Percentiles rank a stretch among this genome's conserved stretches.
These are phyloP conservation scores for Masnerella sp. DNA, from an alignment of 2,888 invertebrate genomes.

Conservation along the genomic window DNA sequence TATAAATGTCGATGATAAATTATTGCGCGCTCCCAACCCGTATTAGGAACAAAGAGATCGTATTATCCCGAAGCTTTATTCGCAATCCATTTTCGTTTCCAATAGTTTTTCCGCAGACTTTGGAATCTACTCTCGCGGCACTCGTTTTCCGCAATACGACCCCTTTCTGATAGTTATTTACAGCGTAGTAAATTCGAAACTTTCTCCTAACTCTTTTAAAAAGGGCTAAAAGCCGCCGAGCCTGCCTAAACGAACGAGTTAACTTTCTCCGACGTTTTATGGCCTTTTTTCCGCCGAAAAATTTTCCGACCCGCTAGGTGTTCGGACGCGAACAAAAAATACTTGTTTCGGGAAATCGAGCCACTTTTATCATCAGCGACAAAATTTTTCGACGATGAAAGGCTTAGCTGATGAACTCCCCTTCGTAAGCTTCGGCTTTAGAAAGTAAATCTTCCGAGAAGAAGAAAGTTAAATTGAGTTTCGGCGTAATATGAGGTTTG, in stretches of 20 bases:
- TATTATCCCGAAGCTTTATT: slow-evolving; percentile 33
- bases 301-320: slow-evolving; percentile 43
- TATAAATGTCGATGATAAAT: too few relatives aligned
- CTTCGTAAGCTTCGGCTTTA: slow-evolving; percentile 30
- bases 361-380: slow-evolving; percentile 41
- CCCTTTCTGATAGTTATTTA: slow-evolving; percentile 72
- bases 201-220: slow-evolving; percentile 75
- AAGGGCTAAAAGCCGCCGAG: slow-evolving; percentile 61
- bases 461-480: slow-evolving; percentile 55
- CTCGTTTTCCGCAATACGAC: slow-evolving; percentile 58
- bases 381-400: slow-evolving; percentile 31
- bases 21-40: neutral
- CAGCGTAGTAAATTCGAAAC: slow-evolving; percentile 73
- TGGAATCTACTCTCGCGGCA: slow-evolving; percentile 44
- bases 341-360: slow-evolving; percentile 35
- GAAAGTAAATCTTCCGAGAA: slow-evolving; percentile 27
- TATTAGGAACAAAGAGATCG: slow-evolving; percentile 12
- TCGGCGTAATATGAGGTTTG: slow-evolving; percentile 22
- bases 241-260: slow-evolving; percentile 57
- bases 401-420: slow-evolving; percentile 38
- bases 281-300: slow-evolving; percentile 44
- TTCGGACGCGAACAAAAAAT: slow-evolving; percentile 23
- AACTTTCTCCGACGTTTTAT: slow-evolving; percentile 64
- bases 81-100: slow-evolving; percentile 40
- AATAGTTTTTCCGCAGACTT: slow-evolving; percentile 45